Conservation (phyloP, 1,140 invertebrate species). For the Sinonovacula constricta region DNA sequence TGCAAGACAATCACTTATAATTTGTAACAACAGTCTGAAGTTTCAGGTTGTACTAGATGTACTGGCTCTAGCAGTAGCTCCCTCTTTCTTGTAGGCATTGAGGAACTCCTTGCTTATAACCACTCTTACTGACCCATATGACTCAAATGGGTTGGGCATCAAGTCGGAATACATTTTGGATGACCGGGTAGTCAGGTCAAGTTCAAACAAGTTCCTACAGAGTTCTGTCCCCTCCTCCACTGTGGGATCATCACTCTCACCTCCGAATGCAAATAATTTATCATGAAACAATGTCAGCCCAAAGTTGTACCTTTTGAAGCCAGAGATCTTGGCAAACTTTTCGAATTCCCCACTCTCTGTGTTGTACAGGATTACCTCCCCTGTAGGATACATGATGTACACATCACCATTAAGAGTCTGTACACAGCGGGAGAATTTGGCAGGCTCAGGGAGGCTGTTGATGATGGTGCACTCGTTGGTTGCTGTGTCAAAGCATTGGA, state of each 20-base stretch:
- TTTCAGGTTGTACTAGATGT: no score
- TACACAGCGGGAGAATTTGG: constrained; percentile 59
- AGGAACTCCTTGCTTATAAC: constrained; percentile 39
- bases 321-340: constrained; percentile 39
- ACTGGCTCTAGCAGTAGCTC: no score
- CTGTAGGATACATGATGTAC: constrained; percentile 48
- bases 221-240: constrained; percentile 53
- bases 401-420: constrained; percentile 35
- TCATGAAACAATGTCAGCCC: constrained; percentile 47
- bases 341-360: constrained; percentile 20
- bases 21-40: no score
- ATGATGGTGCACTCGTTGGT: constrained; percentile 57
- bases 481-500: constrained; percentile 64
- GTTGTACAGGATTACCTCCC: constrained; percentile 38
- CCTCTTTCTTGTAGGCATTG: constrained; percentile 34
- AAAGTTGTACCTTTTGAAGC: constrained; percentile 50
- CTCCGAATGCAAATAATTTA: constrained; percentile 50
- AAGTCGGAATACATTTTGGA: constrained; percentile 43
- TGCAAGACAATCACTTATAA: no score
- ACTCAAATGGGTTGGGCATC: constrained; percentile 48
- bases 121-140: constrained; percentile 48
- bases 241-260: constrained; percentile 52
- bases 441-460: constrained; percentile 57
- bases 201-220: constrained; percentile 44
- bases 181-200: constrained; percentile 23